Conservation (phyloP, 2,888 invertebrate genomes). For the Protodeltote pygarga region DNA sequence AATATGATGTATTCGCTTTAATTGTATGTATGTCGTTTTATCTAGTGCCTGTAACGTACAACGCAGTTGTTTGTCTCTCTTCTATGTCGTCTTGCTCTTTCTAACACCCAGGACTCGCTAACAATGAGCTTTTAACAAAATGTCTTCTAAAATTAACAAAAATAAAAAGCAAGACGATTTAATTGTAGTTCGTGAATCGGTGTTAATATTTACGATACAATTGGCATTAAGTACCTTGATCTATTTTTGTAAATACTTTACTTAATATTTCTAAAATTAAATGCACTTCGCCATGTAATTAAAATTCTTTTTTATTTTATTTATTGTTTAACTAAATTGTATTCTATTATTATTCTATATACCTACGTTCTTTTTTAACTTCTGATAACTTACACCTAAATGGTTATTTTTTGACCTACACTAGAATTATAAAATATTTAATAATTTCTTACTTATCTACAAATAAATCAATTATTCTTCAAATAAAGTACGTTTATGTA, state of each 20-base stretch:
- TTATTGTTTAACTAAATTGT: constrained; percentile 1
- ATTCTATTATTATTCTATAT: background rate
- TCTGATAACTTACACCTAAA: too few relatives aligned
- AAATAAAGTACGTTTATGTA: constrained; percentile 1
- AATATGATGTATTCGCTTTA: background rate
- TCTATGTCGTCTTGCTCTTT: constrained; percentile 56
- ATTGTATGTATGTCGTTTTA: constrained; percentile 48
- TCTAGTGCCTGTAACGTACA: constrained; percentile 64
- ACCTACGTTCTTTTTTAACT: background rate
- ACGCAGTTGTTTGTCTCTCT: constrained; percentile 66
- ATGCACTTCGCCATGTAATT: constrained; percentile 16
- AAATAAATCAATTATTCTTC: constrained; percentile 12
- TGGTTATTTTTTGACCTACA: too few relatives aligned
- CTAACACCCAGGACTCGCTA: constrained; percentile 40
- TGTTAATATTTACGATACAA: too few relatives aligned
- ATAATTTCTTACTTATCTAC: constrained; percentile 5
- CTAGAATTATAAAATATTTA: too few relatives aligned
- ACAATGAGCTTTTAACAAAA: constrained; percentile 30
- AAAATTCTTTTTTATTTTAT: constrained; percentile 11
- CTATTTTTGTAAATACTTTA: constrained; percentile 32
- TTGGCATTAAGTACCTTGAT: constrained; percentile 44
- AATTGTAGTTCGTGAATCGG: constrained; percentile 48
- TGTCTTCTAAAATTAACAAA: constrained; percentile 31
- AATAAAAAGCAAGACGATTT: constrained; percentile 48
- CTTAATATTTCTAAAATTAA: constrained; percentile 14